Evolutionary conservation across 2,888 invertebrate species (phyloP).

Genomic region (Amphipoea lucens): DNA sequence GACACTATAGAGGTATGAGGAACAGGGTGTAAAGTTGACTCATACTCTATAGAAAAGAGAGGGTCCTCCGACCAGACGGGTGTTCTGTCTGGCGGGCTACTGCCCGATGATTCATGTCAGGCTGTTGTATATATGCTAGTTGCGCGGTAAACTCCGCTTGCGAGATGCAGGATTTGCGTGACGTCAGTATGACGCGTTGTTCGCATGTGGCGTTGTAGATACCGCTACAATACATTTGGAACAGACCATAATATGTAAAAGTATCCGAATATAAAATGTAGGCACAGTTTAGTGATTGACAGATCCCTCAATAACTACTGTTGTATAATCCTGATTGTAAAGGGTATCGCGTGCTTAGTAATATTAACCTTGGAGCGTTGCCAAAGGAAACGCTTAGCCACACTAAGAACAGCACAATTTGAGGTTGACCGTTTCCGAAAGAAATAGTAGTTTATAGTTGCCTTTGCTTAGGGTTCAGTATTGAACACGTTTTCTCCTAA

Average conservation of each 20-base stretch:
- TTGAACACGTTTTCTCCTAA: background rate
- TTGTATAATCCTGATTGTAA: slow-evolving; percentile 16
- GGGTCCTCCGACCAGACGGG: too few species aligned
- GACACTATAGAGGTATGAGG: too few species aligned
- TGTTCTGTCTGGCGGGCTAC: too few species aligned
- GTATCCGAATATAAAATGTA: slow-evolving; percentile 12
- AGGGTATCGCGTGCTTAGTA: slow-evolving; percentile 54
- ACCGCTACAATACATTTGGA: background rate
- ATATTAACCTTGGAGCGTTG: slow-evolving; percentile 53
- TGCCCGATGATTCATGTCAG: too few species aligned
- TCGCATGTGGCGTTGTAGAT: too few species aligned
- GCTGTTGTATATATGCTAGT: too few species aligned
- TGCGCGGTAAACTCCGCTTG: too few species aligned
- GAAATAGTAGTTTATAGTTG: slow-evolving; percentile 20
- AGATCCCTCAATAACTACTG: slow-evolving; percentile 14
- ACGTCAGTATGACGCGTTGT: too few species aligned
- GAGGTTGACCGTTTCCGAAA: slow-evolving; percentile 34
- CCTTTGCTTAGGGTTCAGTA: slow-evolving; percentile 24
- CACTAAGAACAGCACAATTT: slow-evolving; percentile 44
- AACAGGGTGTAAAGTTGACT: too few species aligned
- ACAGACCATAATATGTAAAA: background rate
- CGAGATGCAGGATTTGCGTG: too few species aligned
- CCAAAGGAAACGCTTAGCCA: slow-evolving; percentile 52
- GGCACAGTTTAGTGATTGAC: slow-evolving; percentile 8
- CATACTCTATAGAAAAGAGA: too few species aligned